phyloP scores from a whole-genome alignment of 2,888 invertebrate species.

The Mesochorus sp. region DNA sequence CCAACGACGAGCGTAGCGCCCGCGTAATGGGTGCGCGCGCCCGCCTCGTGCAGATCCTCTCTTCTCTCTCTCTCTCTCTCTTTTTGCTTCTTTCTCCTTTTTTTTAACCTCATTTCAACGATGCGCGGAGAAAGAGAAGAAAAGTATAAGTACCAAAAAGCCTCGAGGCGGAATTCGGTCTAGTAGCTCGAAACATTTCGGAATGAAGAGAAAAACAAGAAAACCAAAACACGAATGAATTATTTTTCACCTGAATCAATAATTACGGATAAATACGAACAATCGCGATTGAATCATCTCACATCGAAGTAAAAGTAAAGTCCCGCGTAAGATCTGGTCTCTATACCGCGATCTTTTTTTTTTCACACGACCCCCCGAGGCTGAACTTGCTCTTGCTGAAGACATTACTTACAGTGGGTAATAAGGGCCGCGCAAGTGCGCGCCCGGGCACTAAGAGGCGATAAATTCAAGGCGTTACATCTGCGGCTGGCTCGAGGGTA shows the following conservation, averaged over 20 bases:
- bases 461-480: constrained; percentile 75
- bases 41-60: constrained; percentile 51
- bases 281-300: too few species aligned
- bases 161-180: not conserved
- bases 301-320: too few species aligned
- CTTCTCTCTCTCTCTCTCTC: not conserved
- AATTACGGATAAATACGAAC: too few species aligned
- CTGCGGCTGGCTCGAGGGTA: constrained; percentile 67
- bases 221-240: too few species aligned
- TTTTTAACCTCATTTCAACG: constrained; percentile 26
- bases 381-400: constrained; percentile 72
- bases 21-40: constrained; percentile 64
- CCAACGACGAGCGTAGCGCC: constrained; percentile 78
- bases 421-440: constrained; percentile 65
- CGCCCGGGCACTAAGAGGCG: constrained; percentile 70
- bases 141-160: not conserved
- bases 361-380: too few species aligned
- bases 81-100: constrained; percentile 2
- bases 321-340: too few species aligned
- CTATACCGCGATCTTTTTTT: too few species aligned
- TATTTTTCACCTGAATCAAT: too few species aligned
- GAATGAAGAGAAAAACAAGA: too few species aligned
- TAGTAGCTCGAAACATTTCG: constrained; percentile 13
- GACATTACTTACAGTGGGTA: constrained; percentile 74
- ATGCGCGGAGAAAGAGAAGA: constrained; percentile 14